phyloP scores from a whole-genome alignment of 2,888 invertebrate species.

The Agrotis segetum region DNA sequence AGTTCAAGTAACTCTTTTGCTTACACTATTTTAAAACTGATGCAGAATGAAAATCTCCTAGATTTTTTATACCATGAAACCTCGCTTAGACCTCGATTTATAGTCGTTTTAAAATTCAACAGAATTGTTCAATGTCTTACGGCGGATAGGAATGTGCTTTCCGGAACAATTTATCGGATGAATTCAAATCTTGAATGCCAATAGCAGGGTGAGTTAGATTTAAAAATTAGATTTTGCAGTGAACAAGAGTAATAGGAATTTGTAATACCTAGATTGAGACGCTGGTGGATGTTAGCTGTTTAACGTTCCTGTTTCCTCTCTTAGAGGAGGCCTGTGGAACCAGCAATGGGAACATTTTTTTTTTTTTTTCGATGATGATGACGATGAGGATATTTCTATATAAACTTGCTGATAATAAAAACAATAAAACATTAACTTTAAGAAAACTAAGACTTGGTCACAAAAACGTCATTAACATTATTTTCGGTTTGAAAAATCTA shows the following conservation, averaged over 20 bases:
- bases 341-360: too few relatives aligned
- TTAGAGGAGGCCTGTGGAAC: too few relatives aligned
- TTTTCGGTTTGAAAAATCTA: constrained; percentile 19
- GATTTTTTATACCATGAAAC: constrained; percentile 4
- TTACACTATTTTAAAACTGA: background rate
- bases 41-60: background rate
- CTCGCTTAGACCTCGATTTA: constrained; percentile 18
- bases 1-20: background rate
- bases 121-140: constrained; percentile 30
- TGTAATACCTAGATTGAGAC: background rate
- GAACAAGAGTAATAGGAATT: background rate
- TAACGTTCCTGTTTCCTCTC: too few relatives aligned
- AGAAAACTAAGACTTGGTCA: background rate
- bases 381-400: too few relatives aligned
- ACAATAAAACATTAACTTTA: background rate
- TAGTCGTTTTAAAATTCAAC: constrained; percentile 18
- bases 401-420: background rate
- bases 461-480: constrained; percentile 17
- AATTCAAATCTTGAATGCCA: constrained; percentile 40
- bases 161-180: constrained; percentile 24
- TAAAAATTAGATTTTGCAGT: background rate
- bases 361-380: too few relatives aligned
- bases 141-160: constrained; percentile 7
- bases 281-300: background rate
- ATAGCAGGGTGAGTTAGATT: constrained; percentile 21